Evolutionary conservation across 2,888 invertebrate genomes (phyloP).

Genomic region (Cryptocheilus praepositus): DNA sequence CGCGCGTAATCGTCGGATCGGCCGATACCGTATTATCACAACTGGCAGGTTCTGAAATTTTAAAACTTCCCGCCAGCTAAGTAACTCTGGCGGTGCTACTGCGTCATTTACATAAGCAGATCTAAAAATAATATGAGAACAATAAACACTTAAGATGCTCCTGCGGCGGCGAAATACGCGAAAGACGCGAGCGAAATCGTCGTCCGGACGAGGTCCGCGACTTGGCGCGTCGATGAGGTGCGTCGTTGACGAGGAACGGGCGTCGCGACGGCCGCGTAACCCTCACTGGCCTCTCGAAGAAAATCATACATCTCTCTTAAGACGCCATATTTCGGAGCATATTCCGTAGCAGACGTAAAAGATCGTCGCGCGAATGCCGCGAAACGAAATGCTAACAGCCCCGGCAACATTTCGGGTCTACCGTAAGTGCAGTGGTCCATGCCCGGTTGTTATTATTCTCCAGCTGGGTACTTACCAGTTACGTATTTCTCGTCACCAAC

Average conservation of each 20-base stretch:
- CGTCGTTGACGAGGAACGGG: slow-evolving; percentile 17
- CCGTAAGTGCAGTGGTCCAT: slow-evolving; percentile 73
- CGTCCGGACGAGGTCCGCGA: slow-evolving; percentile 17
- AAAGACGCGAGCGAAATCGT: slow-evolving; percentile 7
- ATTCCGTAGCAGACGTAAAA: slow-evolving; percentile 56
- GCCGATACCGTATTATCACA: too few relatives aligned
- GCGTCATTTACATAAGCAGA: slow-evolving; percentile 70
- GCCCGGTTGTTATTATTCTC: slow-evolving; percentile 79
- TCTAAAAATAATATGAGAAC: slow-evolving; percentile 68
- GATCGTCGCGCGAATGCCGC: slow-evolving; percentile 32
- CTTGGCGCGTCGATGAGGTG: slow-evolving; percentile 6
- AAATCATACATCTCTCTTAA: slow-evolving; percentile 65
- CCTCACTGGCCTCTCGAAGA: slow-evolving; percentile 71
- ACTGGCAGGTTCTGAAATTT: slow-evolving; percentile 19
- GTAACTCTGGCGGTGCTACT: slow-evolving; percentile 54
- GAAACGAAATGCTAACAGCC: slow-evolving; percentile 47
- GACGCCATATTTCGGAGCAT: slow-evolving; percentile 67
- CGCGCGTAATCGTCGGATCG: too few relatives aligned
- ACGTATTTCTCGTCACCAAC: slow-evolving; percentile 96
- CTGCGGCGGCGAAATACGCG: slow-evolving; percentile 25
- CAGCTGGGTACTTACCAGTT: slow-evolving; percentile 90
- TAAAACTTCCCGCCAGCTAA: slow-evolving; percentile 58
- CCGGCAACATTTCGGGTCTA: slow-evolving; percentile 47
- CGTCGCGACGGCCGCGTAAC: slow-evolving; percentile 45
- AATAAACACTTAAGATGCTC: slow-evolving; percentile 55